A percentile compares a stretch with the other conserved stretches of the same genome.
Conservation (phyloP, 2,113 vertebrate genomes). For the Zapornia atra region DNA sequence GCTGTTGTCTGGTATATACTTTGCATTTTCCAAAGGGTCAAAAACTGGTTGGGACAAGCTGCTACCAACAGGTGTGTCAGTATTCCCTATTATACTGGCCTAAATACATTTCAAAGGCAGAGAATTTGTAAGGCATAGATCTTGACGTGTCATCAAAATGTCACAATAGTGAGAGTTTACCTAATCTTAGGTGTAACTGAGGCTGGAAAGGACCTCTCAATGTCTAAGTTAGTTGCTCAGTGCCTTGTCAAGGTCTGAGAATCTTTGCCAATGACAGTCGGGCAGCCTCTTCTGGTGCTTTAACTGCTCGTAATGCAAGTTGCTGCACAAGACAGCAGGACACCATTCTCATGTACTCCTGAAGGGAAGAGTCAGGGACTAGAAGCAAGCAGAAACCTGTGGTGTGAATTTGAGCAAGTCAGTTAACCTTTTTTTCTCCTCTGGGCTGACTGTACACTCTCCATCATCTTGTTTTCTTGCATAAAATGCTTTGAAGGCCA, state of each 20-base stretch:
- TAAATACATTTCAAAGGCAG: background rate
- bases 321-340: background rate
- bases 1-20: fast-evolving
- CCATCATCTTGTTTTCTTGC: background rate
- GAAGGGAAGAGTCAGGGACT: background rate
- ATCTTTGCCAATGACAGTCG: background rate
- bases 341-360: background rate
- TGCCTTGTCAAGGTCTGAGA: background rate
- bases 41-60: background rate
- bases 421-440: background rate
- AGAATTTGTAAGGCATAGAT: background rate
- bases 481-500: background rate
- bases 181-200: background rate
- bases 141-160: background rate
- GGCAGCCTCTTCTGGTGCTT: background rate
- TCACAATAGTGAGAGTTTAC: background rate
- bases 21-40: background rate
- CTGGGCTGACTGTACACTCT: background rate
- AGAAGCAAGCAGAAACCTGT: background rate
- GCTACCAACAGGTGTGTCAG: fast-evolving
- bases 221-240: background rate
- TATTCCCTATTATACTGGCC: background rate
- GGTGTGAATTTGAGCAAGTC: background rate
- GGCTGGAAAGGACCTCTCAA: background rate
- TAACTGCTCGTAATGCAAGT: fast-evolving